Conservation (phyloP, 2,797 vertebrate genomes). For the Coilia nasus region DNA sequence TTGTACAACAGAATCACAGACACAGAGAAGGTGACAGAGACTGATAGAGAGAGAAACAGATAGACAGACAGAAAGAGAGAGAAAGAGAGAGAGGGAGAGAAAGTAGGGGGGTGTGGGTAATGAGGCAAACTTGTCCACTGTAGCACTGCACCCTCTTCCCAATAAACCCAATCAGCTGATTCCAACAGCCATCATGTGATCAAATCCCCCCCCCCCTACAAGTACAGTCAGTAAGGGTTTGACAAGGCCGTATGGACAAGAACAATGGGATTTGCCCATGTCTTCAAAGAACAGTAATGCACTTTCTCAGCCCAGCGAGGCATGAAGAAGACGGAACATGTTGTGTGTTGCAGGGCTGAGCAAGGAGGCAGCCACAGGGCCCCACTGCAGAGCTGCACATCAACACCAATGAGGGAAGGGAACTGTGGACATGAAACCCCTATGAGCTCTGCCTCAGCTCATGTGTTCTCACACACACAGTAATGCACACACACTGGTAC, state of each 20-base stretch:
- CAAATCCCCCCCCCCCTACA: constrained; percentile 43
- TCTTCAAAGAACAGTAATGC: constrained; percentile 43
- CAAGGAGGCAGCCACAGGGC: neutral
- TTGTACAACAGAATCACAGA: neutral
- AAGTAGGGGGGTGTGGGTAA: neutral
- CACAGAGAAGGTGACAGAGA: constrained; percentile 32
- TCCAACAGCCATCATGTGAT: constrained; percentile 35
- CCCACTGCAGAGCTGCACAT: neutral
- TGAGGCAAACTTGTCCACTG: constrained; percentile 6
- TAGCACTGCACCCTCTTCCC: neutral
- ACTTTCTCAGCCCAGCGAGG: constrained; percentile 40
- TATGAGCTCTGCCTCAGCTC: neutral
- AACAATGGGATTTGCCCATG: constrained; percentile 46
- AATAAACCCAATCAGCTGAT: constrained; percentile 1
- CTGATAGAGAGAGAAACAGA: constrained; percentile 59
- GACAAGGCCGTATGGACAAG: constrained; percentile 52
- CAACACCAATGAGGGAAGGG: neutral
- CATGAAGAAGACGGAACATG: neutral
- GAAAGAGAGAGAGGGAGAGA: neutral
- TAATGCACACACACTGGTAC: neutral
- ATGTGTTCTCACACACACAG: neutral
- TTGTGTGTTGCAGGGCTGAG: neutral
- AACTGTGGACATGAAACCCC: neutral
- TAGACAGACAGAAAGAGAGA: constrained; percentile 14
- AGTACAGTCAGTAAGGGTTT: constrained; percentile 49